These are phyloP conservation scores for Dipodomys stephensi DNA, from an alignment of 2,113 vertebrate species.

Conservation along the genomic window DNA sequence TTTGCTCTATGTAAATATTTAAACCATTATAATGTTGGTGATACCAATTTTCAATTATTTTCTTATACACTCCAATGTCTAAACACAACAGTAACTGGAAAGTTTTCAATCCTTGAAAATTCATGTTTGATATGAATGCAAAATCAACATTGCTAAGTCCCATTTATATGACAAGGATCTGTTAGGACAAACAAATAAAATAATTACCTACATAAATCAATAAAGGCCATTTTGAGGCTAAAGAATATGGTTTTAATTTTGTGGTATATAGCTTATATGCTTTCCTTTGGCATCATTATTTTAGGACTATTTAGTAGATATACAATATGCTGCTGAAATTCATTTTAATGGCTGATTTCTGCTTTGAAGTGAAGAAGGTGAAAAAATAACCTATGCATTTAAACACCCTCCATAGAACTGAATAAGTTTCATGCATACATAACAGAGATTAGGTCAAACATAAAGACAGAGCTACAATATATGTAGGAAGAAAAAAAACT, in stretches of 20 bases:
- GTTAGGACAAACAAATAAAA: background rate
- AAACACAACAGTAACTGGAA: background rate
- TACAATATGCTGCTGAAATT: background rate
- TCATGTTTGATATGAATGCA: background rate
- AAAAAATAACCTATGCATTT: background rate
- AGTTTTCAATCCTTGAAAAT: background rate
- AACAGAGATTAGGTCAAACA: background rate
- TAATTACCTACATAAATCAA: background rate
- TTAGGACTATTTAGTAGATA: background rate
- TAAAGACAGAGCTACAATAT: background rate
- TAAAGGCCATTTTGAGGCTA: background rate
- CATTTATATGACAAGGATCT: background rate
- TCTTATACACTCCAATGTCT: background rate
- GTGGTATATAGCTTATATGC: background rate
- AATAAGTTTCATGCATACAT: fast-evolving
- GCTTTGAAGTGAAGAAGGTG: background rate
- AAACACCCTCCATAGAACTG: background rate
- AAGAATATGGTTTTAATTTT: background rate
- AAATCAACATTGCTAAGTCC: background rate
- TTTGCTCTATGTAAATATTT: background rate
- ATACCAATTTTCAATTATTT: background rate
- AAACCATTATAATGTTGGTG: background rate
- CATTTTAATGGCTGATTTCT: background rate
- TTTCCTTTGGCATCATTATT: background rate
- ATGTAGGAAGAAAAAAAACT: background rate